Percentiles rank a stretch among this genome's conserved stretches.
Conservation (phyloP, 2,797 vertebrate species). For the Tangara arthus region DNA sequence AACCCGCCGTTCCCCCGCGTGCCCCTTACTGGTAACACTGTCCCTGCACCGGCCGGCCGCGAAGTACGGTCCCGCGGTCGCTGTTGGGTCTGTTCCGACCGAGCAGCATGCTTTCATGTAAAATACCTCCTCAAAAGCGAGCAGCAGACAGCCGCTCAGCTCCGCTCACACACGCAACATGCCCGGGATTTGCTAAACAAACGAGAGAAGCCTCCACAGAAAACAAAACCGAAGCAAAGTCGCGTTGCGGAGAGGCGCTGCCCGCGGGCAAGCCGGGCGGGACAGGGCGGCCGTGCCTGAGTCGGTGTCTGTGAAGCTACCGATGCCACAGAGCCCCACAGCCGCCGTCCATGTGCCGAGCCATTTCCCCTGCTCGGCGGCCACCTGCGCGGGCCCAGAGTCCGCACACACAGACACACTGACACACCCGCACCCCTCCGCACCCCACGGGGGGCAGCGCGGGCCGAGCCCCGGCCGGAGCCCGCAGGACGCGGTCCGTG, state of each 20-base stretch:
- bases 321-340: neutral
- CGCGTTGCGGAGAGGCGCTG: neutral
- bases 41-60: neutral
- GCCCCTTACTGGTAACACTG: neutral
- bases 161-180: neutral
- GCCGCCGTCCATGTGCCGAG: neutral
- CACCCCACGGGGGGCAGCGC: neutral
- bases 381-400: neutral
- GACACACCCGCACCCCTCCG: neutral
- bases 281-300: neutral
- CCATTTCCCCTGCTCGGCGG: neutral
- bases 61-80: neutral
- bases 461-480: neutral
- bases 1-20: neutral
- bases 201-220: neutral
- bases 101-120: rapidly evolving
- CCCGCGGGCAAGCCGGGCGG: neutral
- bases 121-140: neutral
- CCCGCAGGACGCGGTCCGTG: no score
- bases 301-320: neutral
- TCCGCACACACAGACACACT: neutral
- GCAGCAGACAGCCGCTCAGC: rapidly evolving
- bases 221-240: neutral
- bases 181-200: neutral
- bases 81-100: rapidly evolving